Evolutionary conservation across 2,888 invertebrate species (phyloP).

Genomic region (Synanthedon formicaeformis): DNA sequence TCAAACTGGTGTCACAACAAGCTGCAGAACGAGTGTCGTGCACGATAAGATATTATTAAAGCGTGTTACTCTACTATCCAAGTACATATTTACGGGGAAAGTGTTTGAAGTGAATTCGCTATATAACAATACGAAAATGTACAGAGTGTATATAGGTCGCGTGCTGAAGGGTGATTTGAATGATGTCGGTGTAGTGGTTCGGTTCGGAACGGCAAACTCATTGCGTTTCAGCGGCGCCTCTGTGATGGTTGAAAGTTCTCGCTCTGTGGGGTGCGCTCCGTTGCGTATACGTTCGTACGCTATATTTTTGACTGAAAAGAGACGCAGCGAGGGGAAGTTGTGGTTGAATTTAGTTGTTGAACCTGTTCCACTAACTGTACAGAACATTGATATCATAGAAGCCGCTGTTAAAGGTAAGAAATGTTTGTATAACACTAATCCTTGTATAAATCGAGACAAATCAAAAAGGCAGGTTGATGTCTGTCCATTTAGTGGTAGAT

Average conservation of each 20-base stretch:
- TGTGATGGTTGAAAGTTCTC: conserved; percentile 38
- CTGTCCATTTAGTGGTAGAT: no score
- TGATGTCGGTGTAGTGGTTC: conserved; percentile 39
- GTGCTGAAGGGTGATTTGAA: conserved; percentile 56
- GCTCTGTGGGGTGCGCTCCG: conserved; percentile 27
- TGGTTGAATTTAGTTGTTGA: conserved; percentile 40
- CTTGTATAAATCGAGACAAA: no score
- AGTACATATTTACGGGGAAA: conserved; percentile 57
- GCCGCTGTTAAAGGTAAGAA: conserved; percentile 50
- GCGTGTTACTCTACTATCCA: conserved; percentile 39
- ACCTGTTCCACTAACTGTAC: conserved; percentile 44
- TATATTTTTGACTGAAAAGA: conserved; percentile 47
- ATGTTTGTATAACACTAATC: no score
- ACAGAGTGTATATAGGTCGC: conserved; percentile 52
- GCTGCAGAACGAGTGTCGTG: conserved; percentile 27
- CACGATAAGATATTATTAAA: conserved; percentile 41
- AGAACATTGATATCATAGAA: conserved; percentile 47
- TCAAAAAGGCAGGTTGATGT: no score
- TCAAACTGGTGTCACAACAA: conserved; percentile 17
- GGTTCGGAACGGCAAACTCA: conserved; percentile 34
- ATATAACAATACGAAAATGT: conserved; percentile 29
- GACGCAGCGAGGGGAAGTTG: conserved; percentile 14
- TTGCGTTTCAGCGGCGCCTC: conserved; percentile 46
- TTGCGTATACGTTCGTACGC: conserved; percentile 45
- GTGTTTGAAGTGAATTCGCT: conserved; percentile 35